Base-by-base conservation (phyloP, 1,140 invertebrate species). In the Drosophila azteca region DNA sequence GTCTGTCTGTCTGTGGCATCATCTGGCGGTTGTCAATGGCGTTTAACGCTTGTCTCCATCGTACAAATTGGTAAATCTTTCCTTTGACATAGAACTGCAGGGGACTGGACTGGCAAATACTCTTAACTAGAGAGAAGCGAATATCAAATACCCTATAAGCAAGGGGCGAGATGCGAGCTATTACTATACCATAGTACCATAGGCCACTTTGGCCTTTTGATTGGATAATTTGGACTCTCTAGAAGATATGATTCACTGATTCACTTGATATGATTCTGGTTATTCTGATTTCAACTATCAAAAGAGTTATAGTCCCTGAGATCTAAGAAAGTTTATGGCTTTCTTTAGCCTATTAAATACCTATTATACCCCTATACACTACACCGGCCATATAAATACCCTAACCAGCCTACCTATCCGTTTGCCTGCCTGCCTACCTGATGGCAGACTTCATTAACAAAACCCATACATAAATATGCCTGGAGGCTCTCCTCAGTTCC, bases 381-480 rank as follows among this genome's bases (percentile, higher is more conserved):
- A 13, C 13, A 39, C 11, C 9, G 1, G 3, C 35, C 29, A 31
- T 31, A 39, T 39, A 39, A 39, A 39, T 39, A 39, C 35, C 11
- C n/a, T 53, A 6, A 52, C 31, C 31, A 3, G 31, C 0, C 29
- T 9, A 8, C 0, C 29, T 9, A 8, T 2, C 29, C 0, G 29
- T 7, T 6, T 6, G 29, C 29, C 29, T 29, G 29, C 29, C 29
- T 55, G 45, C 66, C 45, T 51, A 44, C 22, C 62, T 41, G 43
- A 52, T 22, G 20, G 6, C 44, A 54, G 39, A 50, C 45, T 41
- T 63, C 68, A 63, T 70, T 63, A 63, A 29, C 58, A 72, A 63
- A 72, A 24, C 59, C 59, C 51, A 73, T 73, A 73, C 51, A 73
- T 73, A 73, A 73, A 73, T 73, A 50, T 73, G 59, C 51, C 50